Conservation (phyloP, 2,888 invertebrate species). For the Patella caerulea region DNA sequence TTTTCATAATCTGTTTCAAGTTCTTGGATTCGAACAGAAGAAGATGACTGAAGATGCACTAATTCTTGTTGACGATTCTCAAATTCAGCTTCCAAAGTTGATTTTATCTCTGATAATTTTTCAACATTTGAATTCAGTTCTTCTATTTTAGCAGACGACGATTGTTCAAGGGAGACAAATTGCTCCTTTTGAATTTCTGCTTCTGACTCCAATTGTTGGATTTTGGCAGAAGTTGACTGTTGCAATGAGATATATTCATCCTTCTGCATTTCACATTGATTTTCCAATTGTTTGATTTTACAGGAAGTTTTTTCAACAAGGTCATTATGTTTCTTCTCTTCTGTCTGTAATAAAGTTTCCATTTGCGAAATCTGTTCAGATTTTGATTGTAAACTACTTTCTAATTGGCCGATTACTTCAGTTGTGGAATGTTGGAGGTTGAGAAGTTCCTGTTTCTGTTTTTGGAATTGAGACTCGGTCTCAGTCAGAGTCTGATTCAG, state of each 20-base stretch:
- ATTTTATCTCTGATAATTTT: conserved; percentile 2
- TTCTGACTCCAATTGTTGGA: conserved; percentile 27
- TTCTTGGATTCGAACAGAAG: conserved; percentile 8
- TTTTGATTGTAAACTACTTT: neutral
- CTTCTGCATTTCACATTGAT: neutral
- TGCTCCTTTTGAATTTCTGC: neutral
- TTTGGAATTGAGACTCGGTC: neutral
- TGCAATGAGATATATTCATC: conserved; percentile 7
- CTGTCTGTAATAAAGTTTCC: neutral
- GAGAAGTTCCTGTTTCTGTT: neutral
- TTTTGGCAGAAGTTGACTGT: conserved; percentile 12
- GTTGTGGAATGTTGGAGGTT: neutral
- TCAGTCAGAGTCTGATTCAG: neutral
- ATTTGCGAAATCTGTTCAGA: neutral
- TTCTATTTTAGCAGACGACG: conserved; percentile 1
- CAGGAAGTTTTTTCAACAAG: no score
- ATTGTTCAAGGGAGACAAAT: conserved; percentile 1
- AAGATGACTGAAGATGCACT: conserved; percentile 5
- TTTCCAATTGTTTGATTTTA: neutral
- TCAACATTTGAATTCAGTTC: conserved; percentile 6
- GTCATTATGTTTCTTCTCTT: neutral
- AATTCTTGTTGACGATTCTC: conserved; percentile 13
- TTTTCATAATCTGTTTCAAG: conserved; percentile 11
- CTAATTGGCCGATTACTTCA: neutral
- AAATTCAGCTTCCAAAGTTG: conserved; percentile 16